Evolutionary conservation across 1,140 invertebrate genomes (phyloP), one percentile per base, ranked within the genome.

Genomic region (Liolophura sinensis): DNA sequence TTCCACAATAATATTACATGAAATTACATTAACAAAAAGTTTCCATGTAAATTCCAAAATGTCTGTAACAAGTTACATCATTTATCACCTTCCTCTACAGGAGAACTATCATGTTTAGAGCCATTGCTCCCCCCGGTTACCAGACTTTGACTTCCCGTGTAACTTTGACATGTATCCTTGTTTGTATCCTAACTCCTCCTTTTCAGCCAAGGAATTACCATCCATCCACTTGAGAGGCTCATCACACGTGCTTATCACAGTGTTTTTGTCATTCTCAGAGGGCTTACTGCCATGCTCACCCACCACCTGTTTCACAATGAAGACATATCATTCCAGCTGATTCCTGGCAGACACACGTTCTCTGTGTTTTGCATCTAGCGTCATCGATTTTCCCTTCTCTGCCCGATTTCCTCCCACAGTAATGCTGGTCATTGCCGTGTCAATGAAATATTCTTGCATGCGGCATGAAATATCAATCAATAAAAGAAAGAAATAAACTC

Each of bases 211-310:
- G n/a, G 95, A 92, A 83, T 98, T 98, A 25, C 89, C 89, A 82
- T 98, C 95, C 57, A 98, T 87, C 96, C 96, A 98, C 72, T 92
- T 91, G 79, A 98, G 92, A 60, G 92, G 91, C 70, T 97, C 94
- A 73, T 94, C 93, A 85, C 94, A 96, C 80, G 95, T 95, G 73
- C 94, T 92, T 69, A 92, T 76, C 66, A 97, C 91, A 22, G 88
- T 90, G 66, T 91, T 91, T 79, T 93, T 93, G 78, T 98, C 96
- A 15, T 89, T 85, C 55, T 93, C 92, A 5, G 90, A 87, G 72
- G 98, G 77, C 72, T 89, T 89, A 65, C 84, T 62, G 62, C 84
- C 75, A 75, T 91, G 89, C 7, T 80, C 79, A 12, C 74, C 72
- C 4, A 73, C 69, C 4, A 78, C 65, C 54, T 72, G 67, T 51